Evolutionary conservation across 2,888 invertebrate species (phyloP), one percentile per base, ranked within the genome.

Genomic region (Lithophane semibrunnea): DNA sequence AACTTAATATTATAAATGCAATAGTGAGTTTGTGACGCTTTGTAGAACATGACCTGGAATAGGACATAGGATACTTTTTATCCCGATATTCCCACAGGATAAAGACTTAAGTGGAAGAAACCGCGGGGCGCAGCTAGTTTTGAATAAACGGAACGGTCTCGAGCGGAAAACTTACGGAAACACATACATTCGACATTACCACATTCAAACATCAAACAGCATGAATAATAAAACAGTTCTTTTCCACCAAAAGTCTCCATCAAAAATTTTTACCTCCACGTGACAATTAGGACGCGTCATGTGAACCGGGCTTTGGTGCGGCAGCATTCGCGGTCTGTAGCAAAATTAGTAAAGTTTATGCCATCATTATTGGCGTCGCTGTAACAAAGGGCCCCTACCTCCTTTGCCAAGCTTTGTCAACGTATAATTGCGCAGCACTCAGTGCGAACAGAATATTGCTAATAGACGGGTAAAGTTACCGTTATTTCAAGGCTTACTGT

Each of bases 281-380:
- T 71, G 69, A 77, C 60, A 85, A 82, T 85, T 76, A 76, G 73
- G 58, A 52, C 16, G 65, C 56, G 79, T 69, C 77, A 77, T 86
- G 85, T 88, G 79, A 78, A 85, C 65, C 74, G 21, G 29, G 79
- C 88, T 72, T 85, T 85, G 83, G 75, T 58, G 75, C 79, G 77
- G 84, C 86, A 86, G 75, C 83, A 87, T 79, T 87, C 91, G 92
- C 91, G 91, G 91, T 91, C 90, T 90, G 91, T 90, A 88, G 90
- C 92, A 89, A 94, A 95, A 95, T 96, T 94, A 95, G 94, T 91
- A 93, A 95, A 95, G 94, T 95, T 95, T 93, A 92, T 91, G 91
- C 91, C 91, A 88, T 92, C 92, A 94, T 94, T 94, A 95, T 94
- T 93, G 94, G 93, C 92, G 91, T 88, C 88, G 88, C 90, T 91